These are phyloP conservation scores for Gymnobelideus leadbeateri DNA, from an alignment of 2,113 vertebrate species.

Conservation along the genomic window DNA sequence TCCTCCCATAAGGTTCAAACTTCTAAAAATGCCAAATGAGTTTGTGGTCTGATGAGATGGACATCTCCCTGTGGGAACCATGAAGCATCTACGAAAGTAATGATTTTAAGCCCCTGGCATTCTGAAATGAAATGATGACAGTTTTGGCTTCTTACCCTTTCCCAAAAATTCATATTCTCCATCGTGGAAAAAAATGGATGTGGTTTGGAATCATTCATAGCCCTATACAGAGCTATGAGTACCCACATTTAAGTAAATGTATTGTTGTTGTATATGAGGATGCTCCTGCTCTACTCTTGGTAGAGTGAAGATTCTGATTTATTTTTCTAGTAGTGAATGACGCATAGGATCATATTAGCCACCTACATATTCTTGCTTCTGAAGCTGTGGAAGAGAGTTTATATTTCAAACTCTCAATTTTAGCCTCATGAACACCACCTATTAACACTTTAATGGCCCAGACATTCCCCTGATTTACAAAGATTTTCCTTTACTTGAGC, in stretches of 20 bases:
- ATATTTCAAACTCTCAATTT: too few species aligned
- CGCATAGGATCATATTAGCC: too few species aligned
- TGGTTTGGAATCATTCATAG: not conserved
- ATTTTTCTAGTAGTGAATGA: not conserved
- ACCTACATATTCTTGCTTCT: too few species aligned
- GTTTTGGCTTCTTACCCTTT: not conserved
- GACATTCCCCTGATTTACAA: too few species aligned
- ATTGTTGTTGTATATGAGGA: not conserved
- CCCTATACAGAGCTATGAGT: not conserved
- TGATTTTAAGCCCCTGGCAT: constrained; percentile 22
- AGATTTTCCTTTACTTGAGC: too few species aligned
- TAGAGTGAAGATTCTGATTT: not conserved
- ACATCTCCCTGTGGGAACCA: constrained; percentile 10
- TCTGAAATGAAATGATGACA: constrained; percentile 34
- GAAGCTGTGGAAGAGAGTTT: too few species aligned
- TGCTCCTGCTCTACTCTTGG: not conserved
- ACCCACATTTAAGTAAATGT: not conserved
- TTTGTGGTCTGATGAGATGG: not conserved
- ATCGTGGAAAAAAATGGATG: not conserved
- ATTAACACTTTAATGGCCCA: too few species aligned
- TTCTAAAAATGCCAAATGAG: constrained; percentile 38
- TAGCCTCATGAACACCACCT: too few species aligned
- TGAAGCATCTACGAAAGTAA: not conserved
- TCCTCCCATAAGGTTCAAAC: not conserved
- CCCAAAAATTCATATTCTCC: constrained; percentile 23